A percentile compares a stretch with the other conserved stretches of the same genome.
Conservation (phyloP, 2,797 vertebrate genomes). For the Xenops minutus region DNA sequence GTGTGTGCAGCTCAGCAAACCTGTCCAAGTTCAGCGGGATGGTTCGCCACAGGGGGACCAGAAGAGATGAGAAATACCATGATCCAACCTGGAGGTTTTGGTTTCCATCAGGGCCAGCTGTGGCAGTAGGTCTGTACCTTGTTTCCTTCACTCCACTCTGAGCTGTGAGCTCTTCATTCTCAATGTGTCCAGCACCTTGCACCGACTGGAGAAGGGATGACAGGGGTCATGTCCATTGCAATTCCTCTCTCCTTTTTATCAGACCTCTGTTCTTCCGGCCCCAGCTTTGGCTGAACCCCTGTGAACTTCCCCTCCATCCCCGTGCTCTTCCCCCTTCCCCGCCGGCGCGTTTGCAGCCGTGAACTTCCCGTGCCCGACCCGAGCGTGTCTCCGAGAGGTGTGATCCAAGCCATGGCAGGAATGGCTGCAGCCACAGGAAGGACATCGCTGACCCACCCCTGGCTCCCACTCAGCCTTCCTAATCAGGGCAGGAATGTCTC, state of each 20-base stretch:
- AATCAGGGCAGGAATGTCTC: constrained; percentile 42
- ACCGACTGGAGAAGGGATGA: background rate
- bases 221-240: background rate
- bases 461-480: constrained; percentile 35
- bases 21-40: background rate
- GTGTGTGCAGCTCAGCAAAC: background rate
- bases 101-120: background rate
- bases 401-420: background rate
- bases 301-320: constrained; percentile 46
- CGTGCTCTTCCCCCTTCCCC: background rate
- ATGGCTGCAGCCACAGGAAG: constrained; percentile 15
- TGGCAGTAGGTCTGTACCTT: background rate
- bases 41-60: fast-evolving
- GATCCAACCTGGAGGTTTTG: fast-evolving
- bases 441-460: constrained; percentile 15
- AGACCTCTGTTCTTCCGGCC: background rate
- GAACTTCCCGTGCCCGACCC: constrained; percentile 51
- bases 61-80: background rate
- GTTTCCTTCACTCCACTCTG: background rate
- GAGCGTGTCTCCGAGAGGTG: background rate
- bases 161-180: background rate
- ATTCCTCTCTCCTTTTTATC: constrained; percentile 25
- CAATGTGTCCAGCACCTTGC: background rate
- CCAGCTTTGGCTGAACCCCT: background rate
- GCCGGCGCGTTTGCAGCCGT: background rate